These are phyloP conservation scores for Sphaeramia orbicularis DNA, from an alignment of 2,797 vertebrate species.

Conservation along the genomic window DNA sequence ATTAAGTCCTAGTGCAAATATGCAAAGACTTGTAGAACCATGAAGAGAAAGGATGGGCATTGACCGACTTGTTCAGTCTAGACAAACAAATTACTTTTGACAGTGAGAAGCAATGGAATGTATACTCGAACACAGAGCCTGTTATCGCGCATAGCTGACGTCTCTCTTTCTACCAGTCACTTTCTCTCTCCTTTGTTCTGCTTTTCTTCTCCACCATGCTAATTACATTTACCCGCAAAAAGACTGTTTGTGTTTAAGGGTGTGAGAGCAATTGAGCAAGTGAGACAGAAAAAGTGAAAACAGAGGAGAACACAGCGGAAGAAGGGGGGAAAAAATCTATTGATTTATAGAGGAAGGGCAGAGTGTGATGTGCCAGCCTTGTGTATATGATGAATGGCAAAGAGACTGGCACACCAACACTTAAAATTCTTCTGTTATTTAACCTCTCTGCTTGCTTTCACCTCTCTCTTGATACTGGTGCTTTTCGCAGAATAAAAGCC, in stretches of 20 bases:
- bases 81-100: conserved; percentile 75
- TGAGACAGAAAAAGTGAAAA: conserved; percentile 34
- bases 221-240: conserved; percentile 67
- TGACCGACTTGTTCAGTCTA: conserved; percentile 69
- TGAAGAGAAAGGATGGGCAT: conserved; percentile 35
- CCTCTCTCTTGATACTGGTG: conserved; percentile 27
- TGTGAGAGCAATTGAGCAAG: conserved; percentile 53
- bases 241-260: conserved; percentile 63
- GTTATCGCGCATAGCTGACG: conserved; percentile 47
- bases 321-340: conserved; percentile 47
- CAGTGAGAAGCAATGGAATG: conserved; percentile 69
- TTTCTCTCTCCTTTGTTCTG: conserved; percentile 15
- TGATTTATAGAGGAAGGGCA: conserved; percentile 78
- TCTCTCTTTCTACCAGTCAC: conserved; percentile 33
- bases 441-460: conserved; percentile 57
- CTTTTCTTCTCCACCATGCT: conserved; percentile 47
- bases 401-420: conserved; percentile 69
- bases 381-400: conserved; percentile 83
- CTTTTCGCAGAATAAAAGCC: conserved; percentile 53
- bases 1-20: conserved; percentile 50
- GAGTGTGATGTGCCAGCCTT: conserved; percentile 70
- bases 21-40: conserved; percentile 49
- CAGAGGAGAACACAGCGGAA: conserved; percentile 41
- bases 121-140: conserved; percentile 40
- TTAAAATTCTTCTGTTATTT: conserved; percentile 66